phyloP scores from a whole-genome alignment of 2,797 vertebrate species.

The Enteromius trimaculatus region DNA sequence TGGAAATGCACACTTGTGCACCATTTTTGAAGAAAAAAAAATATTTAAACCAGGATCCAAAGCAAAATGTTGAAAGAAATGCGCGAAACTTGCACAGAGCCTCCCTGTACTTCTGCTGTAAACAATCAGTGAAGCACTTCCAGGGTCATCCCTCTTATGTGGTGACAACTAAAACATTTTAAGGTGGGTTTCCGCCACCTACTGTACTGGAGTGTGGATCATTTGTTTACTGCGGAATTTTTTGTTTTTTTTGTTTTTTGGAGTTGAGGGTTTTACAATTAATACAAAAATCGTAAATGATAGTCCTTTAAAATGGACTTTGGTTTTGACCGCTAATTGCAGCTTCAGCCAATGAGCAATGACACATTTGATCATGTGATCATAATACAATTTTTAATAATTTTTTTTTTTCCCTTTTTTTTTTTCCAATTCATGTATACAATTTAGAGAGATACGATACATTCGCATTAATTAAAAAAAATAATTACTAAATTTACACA shows the following conservation, averaged over 20 bases:
- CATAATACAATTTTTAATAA: no score
- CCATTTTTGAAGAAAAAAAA: not conserved
- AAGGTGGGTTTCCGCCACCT: not conserved
- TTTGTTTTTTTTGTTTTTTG: no score
- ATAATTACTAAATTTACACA: no score
- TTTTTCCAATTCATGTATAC: no score
- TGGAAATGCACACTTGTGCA: not conserved
- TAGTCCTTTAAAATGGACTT: no score
- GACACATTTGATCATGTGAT: not conserved
- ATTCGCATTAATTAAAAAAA: no score
- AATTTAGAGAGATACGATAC: no score
- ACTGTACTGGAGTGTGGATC: not conserved
- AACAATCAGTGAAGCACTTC: not conserved
- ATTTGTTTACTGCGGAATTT: not conserved
- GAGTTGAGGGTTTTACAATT: no score
- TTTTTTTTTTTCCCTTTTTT: no score
- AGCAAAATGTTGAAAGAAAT: not conserved
- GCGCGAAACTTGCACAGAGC: not conserved
- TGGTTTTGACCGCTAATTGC: not conserved
- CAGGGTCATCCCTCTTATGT: not conserved
- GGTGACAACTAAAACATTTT: not conserved
- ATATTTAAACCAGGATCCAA: not conserved
- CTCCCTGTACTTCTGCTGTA: not conserved
- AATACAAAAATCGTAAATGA: no score
- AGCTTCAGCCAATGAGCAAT: slow-evolving; percentile 7